These are phyloP conservation scores for Eristalis pertinax DNA, from an alignment of 2,888 invertebrate species.

Conservation along the genomic window DNA sequence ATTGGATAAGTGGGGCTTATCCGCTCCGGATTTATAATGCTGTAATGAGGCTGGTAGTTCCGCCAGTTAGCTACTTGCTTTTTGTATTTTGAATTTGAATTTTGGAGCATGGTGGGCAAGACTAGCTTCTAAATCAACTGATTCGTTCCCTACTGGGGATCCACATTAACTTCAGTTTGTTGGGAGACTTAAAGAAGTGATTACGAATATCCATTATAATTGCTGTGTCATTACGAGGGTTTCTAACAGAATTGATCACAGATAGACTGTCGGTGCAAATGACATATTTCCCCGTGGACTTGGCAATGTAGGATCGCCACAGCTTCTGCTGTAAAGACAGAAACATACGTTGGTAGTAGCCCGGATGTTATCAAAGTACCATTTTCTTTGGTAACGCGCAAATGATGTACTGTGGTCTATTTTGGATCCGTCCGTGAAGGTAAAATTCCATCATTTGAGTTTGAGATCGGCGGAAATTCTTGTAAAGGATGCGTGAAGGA, in stretches of 20 bases:
- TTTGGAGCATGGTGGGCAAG: background rate
- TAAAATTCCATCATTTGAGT: too few relatives aligned
- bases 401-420: too few relatives aligned
- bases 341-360: too few relatives aligned
- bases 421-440: too few relatives aligned
- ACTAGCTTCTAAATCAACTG: background rate
- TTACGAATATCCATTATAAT: background rate
- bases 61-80: background rate
- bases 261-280: too few relatives aligned
- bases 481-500: background rate
- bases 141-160: background rate
- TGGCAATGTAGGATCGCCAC: background rate
- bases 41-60: background rate
- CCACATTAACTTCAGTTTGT: background rate
- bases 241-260: background rate
- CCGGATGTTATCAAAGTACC: too few relatives aligned
- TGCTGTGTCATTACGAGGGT: background rate
- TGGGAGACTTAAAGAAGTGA: background rate
- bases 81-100: background rate
- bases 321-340: too few relatives aligned
- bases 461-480: background rate
- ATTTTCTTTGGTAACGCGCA: too few relatives aligned
- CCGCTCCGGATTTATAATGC: too few relatives aligned
- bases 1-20: too few relatives aligned
- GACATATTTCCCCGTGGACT: background rate